Conservation (phyloP, 2,797 vertebrate species). For the Premnoplex brunnescens region DNA sequence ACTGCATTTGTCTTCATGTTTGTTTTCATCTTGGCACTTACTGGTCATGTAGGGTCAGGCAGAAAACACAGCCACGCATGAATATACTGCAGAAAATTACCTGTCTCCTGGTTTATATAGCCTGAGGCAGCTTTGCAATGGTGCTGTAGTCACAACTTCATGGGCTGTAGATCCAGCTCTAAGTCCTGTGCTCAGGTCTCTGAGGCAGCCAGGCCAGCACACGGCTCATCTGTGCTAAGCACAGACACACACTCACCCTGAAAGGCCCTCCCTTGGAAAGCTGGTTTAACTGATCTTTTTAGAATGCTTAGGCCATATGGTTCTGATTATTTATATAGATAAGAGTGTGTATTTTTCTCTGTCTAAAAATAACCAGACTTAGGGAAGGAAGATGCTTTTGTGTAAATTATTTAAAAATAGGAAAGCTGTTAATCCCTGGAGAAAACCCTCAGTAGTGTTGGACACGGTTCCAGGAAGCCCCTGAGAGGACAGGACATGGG, state of each 20-base stretch:
- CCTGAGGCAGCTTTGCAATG: neutral
- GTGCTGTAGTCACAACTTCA: neutral
- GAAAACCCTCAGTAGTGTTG: neutral
- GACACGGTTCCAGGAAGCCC: rapidly evolving
- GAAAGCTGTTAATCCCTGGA: slow-evolving; percentile 41
- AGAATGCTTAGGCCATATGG: slow-evolving; percentile 41
- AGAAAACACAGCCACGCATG: neutral
- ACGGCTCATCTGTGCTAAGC: neutral
- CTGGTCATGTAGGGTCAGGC: neutral
- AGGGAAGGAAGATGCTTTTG: slow-evolving; percentile 34
- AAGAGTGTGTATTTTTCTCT: slow-evolving; percentile 18
- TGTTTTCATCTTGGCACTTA: neutral
- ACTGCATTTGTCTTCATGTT: neutral
- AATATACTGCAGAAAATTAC: neutral
- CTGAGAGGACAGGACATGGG: neutral
- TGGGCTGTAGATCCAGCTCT: neutral
- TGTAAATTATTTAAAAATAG: slow-evolving; percentile 44
- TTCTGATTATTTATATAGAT: slow-evolving; percentile 63
- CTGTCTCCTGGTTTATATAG: neutral
- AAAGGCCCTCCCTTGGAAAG: neutral
- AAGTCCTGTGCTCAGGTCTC: neutral
- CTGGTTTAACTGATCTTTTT: slow-evolving; percentile 9
- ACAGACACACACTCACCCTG: neutral
- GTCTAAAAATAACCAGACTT: slow-evolving; percentile 29
- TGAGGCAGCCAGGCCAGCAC: neutral